Percentiles rank a stretch among this genome's conserved stretches.
phyloP scores from a whole-genome alignment of 2,797 vertebrate species.

The Sorex maritimensis region DNA sequence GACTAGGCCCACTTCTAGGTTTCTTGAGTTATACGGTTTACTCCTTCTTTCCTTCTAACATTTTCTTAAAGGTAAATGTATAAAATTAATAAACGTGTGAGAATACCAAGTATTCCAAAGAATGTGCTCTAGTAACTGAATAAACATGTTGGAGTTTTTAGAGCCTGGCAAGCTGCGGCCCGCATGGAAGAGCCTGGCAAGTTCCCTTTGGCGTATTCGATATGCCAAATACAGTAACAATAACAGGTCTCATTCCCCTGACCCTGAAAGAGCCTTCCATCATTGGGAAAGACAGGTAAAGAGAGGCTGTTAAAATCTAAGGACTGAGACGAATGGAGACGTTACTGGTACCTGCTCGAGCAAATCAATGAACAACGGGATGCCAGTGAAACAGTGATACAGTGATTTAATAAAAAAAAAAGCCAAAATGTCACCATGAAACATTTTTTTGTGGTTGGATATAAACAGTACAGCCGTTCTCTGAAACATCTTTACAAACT shows the following conservation, averaged over 20 bases:
- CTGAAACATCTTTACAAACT: slow-evolving; percentile 30
- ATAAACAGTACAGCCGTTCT: slow-evolving; percentile 1
- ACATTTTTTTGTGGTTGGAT: not conserved
- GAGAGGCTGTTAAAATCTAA: no score
- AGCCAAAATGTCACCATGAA: slow-evolving; percentile 23
- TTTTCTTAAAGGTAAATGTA: not conserved
- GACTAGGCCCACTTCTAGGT: not conserved
- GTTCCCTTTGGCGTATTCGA: no score
- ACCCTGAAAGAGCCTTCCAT: no score
- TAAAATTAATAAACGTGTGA: slow-evolving; percentile 51
- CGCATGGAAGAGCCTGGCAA: no score
- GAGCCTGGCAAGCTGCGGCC: no score
- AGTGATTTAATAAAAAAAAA: not conserved
- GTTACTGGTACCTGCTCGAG: no score
- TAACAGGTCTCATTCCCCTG: no score
- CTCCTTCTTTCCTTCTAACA: not conserved
- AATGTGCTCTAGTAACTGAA: not conserved
- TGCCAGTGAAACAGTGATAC: no score
- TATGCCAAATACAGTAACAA: no score
- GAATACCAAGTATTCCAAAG: slow-evolving; percentile 31
- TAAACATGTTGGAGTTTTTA: slow-evolving; percentile 10
- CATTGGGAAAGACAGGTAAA: no score
- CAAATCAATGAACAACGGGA: no score
- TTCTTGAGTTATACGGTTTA: not conserved
- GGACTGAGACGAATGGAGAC: no score